Percentiles rank a stretch among this genome's conserved stretches.
Conservation (phyloP, 1,140 invertebrate species). For the Drosophila gunungcola region DNA sequence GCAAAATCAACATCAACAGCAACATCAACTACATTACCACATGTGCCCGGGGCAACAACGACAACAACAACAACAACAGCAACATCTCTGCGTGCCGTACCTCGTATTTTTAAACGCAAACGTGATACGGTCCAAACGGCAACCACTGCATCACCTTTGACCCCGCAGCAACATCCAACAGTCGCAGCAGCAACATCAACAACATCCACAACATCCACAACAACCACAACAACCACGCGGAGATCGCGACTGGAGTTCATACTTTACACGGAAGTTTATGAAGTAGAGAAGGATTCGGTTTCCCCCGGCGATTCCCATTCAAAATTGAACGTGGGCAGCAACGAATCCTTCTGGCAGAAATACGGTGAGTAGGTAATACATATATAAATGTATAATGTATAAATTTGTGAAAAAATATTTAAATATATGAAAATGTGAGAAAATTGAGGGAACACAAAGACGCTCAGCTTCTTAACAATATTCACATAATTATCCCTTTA, state of each 20-base stretch:
- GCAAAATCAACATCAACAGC: conserved; percentile 27
- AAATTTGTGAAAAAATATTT: too few relatives aligned
- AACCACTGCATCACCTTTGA: conserved; percentile 75
- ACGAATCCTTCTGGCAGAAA: conserved; percentile 72
- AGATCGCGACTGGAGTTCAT: conserved; percentile 64
- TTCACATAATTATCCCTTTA: too few relatives aligned
- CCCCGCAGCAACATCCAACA: conserved; percentile 40
- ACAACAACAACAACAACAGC: conserved; percentile 37
- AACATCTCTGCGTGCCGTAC: conserved; percentile 50
- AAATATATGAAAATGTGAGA: too few relatives aligned
- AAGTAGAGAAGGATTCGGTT: conserved; percentile 54
- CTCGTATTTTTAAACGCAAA: conserved; percentile 80
- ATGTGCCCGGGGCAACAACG: conserved; percentile 48
- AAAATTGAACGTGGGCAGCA: conserved; percentile 17
- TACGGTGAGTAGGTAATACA: conserved; percentile 73
- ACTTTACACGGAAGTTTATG: conserved; percentile 71
- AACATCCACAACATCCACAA: conserved; percentile 12
- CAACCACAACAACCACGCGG: conserved; percentile 28
- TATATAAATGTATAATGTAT: too few relatives aligned
- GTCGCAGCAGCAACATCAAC: conserved; percentile 31
- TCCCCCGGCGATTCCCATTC: conserved; percentile 23
- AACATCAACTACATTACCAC: conserved; percentile 55
- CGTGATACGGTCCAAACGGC: conserved; percentile 72
- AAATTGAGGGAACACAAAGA: too few relatives aligned
- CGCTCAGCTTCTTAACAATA: too few relatives aligned